Percentiles rank a stretch among this genome's conserved stretches.
These are phyloP conservation scores for Stenchaetothrips biformis DNA, from an alignment of 2,888 invertebrate species.

Conservation along the genomic window DNA sequence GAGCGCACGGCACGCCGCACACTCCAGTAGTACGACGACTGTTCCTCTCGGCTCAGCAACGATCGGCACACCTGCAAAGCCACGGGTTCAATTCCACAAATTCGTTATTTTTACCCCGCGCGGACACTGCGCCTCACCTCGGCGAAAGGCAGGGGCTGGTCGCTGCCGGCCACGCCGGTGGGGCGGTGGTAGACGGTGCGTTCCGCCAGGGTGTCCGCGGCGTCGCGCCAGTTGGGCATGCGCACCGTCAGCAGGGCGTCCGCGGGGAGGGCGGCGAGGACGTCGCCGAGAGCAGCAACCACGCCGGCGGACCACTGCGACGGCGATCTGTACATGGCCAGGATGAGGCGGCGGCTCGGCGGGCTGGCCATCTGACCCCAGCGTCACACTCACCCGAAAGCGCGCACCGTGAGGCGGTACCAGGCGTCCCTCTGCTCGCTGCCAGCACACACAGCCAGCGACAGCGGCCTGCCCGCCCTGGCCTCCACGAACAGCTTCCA, in stretches of 20 bases:
- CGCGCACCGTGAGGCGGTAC: slow-evolving; percentile 28
- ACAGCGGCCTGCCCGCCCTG: slow-evolving; percentile 14
- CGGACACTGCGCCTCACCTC: neutral
- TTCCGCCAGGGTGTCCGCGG: slow-evolving; percentile 31
- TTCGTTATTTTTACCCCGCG: too few species aligned
- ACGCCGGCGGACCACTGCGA: slow-evolving; percentile 4
- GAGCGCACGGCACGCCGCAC: slow-evolving; percentile 28
- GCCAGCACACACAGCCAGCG: slow-evolving; percentile 31
- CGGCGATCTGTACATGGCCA: neutral
- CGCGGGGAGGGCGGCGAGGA: slow-evolving; percentile 29
- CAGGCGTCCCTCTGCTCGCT: slow-evolving; percentile 29
- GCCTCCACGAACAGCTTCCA: slow-evolving; percentile 33
- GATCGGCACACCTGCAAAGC: neutral
- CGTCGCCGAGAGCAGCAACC: neutral
- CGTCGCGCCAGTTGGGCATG: slow-evolving; percentile 29
- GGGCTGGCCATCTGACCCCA: too few species aligned
- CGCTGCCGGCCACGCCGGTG: slow-evolving; percentile 31
- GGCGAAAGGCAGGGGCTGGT: slow-evolving; percentile 25
- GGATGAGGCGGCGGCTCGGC: too few species aligned
- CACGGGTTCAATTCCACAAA: too few species aligned
- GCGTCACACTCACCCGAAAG: slow-evolving; percentile 32
- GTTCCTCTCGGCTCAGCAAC: slow-evolving; percentile 11
- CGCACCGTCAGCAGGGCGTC: slow-evolving; percentile 31
- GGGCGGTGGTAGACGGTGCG: slow-evolving; percentile 32
- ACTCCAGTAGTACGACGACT: slow-evolving; percentile 26